phyloP scores from a whole-genome alignment of 2,113 vertebrate genomes.

The Podarcis raffonei region DNA sequence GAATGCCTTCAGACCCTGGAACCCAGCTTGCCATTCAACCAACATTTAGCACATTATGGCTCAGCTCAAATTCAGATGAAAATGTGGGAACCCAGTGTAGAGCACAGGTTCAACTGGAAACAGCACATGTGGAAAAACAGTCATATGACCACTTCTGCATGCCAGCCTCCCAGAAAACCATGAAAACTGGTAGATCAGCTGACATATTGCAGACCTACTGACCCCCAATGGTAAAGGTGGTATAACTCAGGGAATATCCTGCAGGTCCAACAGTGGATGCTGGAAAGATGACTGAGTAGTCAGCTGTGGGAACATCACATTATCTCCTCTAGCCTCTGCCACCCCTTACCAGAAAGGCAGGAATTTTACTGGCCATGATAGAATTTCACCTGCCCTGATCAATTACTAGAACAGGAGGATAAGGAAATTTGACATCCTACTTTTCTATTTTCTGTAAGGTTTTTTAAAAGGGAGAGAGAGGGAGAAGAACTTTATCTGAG shows the following conservation, averaged over 20 bases:
- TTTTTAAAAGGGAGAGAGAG: too few relatives aligned
- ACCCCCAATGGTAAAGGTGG: too few relatives aligned
- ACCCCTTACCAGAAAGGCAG: background rate
- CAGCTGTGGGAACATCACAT: too few relatives aligned
- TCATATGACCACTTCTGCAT: background rate
- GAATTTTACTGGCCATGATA: background rate
- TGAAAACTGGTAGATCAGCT: background rate
- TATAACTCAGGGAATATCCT: too few relatives aligned
- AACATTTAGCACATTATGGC: background rate
- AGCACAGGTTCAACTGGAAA: background rate
- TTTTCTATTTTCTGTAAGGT: background rate
- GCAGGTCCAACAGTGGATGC: too few relatives aligned
- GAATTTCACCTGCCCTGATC: background rate
- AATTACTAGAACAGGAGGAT: background rate
- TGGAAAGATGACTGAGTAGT: too few relatives aligned
- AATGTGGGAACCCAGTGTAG: background rate
- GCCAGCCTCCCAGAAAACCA: background rate
- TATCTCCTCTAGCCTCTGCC: background rate
- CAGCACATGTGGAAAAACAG: background rate
- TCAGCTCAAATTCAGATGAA: background rate
- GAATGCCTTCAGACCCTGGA: background rate
- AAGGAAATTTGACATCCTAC: background rate
- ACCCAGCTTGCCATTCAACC: background rate
- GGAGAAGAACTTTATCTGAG: background rate
- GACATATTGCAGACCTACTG: too few relatives aligned